Percentiles rank a stretch among this genome's conserved stretches.
Evolutionary conservation across 53 echinoderm and acorn worm species (phyloP).

Genomic region (Temnopleurus reevesii): DNA sequence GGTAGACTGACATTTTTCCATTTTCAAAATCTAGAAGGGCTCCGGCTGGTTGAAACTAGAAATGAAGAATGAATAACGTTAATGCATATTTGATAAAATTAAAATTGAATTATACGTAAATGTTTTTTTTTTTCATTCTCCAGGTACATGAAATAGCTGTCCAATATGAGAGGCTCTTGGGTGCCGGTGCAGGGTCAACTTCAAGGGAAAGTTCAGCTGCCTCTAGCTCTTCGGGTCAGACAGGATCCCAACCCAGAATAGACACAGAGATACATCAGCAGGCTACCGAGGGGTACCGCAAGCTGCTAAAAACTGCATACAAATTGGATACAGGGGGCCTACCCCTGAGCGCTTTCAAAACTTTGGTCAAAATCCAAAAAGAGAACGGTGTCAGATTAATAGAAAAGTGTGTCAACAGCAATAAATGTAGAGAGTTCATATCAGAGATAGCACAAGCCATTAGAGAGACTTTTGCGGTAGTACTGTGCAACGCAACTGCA

Average conservation of each 20-base stretch:
- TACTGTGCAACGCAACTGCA: conserved; percentile 41
- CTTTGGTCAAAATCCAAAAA: conserved; percentile 63
- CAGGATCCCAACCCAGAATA: conserved; percentile 19
- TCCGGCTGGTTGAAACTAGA: no score
- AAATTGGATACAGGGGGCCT: background rate
- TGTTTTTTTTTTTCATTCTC: no score
- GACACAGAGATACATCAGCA: background rate
- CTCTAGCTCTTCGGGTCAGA: no score
- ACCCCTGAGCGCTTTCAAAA: conserved; percentile 8
- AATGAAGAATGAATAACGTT: no score
- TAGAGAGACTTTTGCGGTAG: conserved; percentile 32
- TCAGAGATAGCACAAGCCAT: conserved; percentile 61
- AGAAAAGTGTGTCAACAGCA: conserved; percentile 34
- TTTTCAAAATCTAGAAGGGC: no score
- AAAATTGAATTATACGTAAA: no score
- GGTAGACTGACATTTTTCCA: no score
- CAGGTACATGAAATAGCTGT: no score
- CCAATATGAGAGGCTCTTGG: no score
- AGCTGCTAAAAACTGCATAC: conserved; percentile 51
- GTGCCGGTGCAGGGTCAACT: no score
- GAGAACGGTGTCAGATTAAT: conserved; percentile 54
- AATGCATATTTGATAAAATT: no score
- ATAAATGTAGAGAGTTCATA: conserved; percentile 37
- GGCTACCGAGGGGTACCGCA: conserved; percentile 35
- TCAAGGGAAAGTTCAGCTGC: no score